phyloP scores from a whole-genome alignment of 2,113 vertebrate genomes.

The Hippocampus barbouri region DNA sequence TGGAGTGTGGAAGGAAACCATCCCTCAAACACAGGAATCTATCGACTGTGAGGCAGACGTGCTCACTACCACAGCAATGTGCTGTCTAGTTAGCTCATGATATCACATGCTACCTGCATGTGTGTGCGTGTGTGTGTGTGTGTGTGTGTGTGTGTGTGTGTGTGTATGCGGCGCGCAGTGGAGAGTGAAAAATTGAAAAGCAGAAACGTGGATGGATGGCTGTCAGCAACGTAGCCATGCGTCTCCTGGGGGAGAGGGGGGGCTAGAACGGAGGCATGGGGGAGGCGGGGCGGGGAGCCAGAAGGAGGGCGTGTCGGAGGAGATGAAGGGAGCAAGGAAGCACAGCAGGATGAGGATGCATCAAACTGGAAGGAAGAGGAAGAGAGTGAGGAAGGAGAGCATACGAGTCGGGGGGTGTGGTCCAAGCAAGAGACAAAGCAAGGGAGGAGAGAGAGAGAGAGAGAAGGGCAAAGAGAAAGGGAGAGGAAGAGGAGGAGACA shows the following conservation, averaged over 20 bases:
- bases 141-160: slow-evolving; percentile 37
- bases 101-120: too few species aligned
- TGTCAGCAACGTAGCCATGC: too few species aligned
- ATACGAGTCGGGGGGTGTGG: slow-evolving; percentile 2
- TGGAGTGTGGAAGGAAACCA: too few species aligned
- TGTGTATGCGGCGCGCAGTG: slow-evolving; percentile 9
- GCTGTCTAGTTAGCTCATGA: too few species aligned
- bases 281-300: background rate
- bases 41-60: too few species aligned
- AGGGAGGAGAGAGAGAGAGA: slow-evolving; percentile 27
- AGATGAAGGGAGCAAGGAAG: background rate
- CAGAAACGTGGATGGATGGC: slow-evolving; percentile 57
- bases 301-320: background rate
- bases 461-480: slow-evolving; percentile 16
- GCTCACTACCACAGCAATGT: too few species aligned
- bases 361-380: background rate
- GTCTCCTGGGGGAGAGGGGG: too few species aligned
- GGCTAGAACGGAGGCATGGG: slow-evolving; percentile 1
- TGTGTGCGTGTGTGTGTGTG: slow-evolving; percentile 25
- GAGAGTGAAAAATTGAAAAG: slow-evolving; percentile 24
- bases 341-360: background rate
- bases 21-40: too few species aligned
- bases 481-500: slow-evolving; percentile 21
- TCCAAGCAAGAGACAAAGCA: background rate
- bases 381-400: slow-evolving; percentile 1